These are phyloP conservation scores for Bucorvus abyssinicus DNA, from an alignment of 2,797 vertebrate species.

Conservation along the genomic window DNA sequence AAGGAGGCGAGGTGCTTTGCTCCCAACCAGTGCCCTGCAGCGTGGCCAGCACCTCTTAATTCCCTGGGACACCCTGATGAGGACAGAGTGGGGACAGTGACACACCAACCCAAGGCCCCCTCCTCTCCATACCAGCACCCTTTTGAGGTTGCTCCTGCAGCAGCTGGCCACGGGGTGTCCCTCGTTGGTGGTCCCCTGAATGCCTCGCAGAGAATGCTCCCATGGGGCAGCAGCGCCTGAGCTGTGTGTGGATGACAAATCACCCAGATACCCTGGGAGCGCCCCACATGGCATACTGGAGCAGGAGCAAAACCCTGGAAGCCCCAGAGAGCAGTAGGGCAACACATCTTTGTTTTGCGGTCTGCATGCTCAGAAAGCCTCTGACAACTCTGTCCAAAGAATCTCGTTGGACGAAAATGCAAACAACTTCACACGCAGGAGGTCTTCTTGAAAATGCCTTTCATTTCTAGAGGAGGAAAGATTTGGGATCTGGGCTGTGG, in stretches of 20 bases:
- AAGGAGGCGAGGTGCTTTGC: neutral
- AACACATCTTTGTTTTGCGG: neutral
- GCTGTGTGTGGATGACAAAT: accelerated
- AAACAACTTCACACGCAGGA: constrained; percentile 38
- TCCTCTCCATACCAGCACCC: neutral
- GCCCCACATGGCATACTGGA: accelerated
- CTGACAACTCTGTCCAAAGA: constrained; percentile 39
- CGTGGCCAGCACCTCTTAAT: neutral
- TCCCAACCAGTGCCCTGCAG: accelerated
- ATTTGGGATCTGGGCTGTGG: constrained; percentile 32
- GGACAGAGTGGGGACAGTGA: neutral
- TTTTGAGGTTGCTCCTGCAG: neutral
- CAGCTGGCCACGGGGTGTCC: neutral
- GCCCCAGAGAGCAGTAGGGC: neutral
- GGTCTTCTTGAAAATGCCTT: constrained; percentile 54
- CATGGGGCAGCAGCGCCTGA: neutral
- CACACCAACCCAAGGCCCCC: accelerated
- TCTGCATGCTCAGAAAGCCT: neutral
- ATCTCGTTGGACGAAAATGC: constrained; percentile 24
- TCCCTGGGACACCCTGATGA: neutral
- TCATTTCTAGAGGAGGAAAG: constrained; percentile 14
- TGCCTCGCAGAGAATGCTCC: neutral
- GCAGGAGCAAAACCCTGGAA: neutral
- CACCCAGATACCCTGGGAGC: neutral
- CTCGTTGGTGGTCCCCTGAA: neutral